A percentile compares a stretch with the other conserved stretches of the same genome.
Evolutionary conservation across 2,888 invertebrate species (phyloP).

Genomic region (Clitarchus hookeri): DNA sequence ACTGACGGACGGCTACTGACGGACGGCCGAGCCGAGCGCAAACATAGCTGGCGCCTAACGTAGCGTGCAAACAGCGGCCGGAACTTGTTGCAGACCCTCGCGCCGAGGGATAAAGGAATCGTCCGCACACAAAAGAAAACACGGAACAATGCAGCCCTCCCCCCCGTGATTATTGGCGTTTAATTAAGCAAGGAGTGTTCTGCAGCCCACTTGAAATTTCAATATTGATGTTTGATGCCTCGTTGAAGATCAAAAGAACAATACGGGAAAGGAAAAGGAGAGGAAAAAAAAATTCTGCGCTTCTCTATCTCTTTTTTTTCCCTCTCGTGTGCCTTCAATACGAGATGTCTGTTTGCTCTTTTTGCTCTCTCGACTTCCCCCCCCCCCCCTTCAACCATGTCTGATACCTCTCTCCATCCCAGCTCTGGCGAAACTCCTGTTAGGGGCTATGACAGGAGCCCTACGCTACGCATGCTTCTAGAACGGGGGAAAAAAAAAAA

Average conservation of each 20-base stretch:
- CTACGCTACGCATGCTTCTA: background rate
- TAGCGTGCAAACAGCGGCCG: slow-evolving; percentile 7
- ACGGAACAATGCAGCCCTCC: slow-evolving; percentile 19
- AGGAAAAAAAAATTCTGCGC: slow-evolving; percentile 26
- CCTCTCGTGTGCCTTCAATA: slow-evolving; percentile 31
- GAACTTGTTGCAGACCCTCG: background rate
- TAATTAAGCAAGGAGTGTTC: slow-evolving; percentile 48
- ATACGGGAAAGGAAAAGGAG: slow-evolving; percentile 27
- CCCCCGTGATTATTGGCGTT: slow-evolving; percentile 42
- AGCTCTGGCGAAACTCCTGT: background rate
- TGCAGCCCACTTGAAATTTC: slow-evolving; percentile 52
- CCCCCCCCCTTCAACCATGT: slow-evolving; percentile 8
- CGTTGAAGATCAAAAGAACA: slow-evolving; percentile 44
- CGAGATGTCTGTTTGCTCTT: slow-evolving; percentile 36
- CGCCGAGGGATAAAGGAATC: background rate
- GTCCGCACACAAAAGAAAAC: slow-evolving; percentile 14
- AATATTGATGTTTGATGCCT: slow-evolving; percentile 51
- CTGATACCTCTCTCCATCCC: slow-evolving; percentile 25
- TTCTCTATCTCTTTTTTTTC: slow-evolving; percentile 28
- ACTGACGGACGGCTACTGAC: background rate
- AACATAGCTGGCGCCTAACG: background rate
- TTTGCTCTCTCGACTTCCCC: slow-evolving; percentile 18
- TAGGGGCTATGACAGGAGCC: background rate
- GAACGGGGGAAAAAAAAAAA: background rate
- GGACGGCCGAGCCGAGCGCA: background rate